Conservation (phyloP, 2,113 vertebrate genomes). For the Neomonachus schauinslandi region DNA sequence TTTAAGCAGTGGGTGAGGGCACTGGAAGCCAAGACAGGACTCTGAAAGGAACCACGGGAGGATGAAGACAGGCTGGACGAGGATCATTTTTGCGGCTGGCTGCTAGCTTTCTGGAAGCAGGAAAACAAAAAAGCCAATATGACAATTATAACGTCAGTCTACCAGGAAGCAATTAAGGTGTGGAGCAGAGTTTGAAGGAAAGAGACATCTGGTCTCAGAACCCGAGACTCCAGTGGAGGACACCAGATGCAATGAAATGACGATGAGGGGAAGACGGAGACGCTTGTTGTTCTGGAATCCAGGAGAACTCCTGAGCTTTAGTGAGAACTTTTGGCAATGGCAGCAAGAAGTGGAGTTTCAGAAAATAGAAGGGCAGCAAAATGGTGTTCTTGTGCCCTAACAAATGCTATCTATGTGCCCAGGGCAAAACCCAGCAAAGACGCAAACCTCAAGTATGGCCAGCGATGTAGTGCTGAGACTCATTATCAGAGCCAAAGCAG, state of each 20-base stretch:
- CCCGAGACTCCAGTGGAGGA: background rate
- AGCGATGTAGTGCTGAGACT: background rate
- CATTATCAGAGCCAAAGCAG: background rate
- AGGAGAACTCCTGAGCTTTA: background rate
- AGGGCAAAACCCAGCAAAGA: background rate
- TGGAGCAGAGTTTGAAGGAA: background rate
- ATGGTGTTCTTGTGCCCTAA: background rate
- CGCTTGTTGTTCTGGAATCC: background rate
- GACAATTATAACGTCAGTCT: background rate
- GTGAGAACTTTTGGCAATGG: background rate
- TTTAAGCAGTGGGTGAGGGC: background rate
- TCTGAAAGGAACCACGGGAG: background rate
- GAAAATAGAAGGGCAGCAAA: constrained; percentile 35
- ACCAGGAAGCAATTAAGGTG: background rate
- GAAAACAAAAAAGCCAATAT: background rate
- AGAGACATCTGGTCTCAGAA: background rate
- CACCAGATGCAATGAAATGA: background rate
- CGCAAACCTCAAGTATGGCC: background rate
- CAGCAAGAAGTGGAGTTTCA: background rate
- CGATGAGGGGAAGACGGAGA: background rate
- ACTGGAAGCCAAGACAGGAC: background rate
- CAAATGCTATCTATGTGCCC: background rate
- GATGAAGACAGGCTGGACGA: constrained; percentile 19
- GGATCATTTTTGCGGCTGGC: background rate
- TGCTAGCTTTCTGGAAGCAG: constrained; percentile 14